Base-by-base conservation (phyloP, 23 tunicate genomes). In the Halocynthia aurantium region DNA sequence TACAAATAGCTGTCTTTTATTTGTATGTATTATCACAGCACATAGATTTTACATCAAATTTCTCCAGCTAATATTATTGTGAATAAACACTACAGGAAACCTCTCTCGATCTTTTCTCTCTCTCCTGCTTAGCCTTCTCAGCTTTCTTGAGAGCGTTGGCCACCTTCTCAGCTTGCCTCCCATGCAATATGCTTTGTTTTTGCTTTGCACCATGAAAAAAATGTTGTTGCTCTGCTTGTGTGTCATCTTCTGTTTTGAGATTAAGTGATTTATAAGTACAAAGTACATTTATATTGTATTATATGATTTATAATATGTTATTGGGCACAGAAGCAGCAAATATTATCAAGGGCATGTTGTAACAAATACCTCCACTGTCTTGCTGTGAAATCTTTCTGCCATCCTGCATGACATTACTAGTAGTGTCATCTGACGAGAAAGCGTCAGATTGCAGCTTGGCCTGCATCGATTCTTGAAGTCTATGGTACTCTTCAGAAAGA, bases 141-240 rank as follows among this genome's bases (percentile, higher is more conserved):
- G 99, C 96, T 64, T 96, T 96, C 77, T 91, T 84, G 51, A 89
- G 50, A 8, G 99, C 99, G 61, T 89, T 89, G 9, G 91, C 93
- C 6, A 92, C 98, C 70, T 83, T 86, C 51, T 92, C 98, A 10
- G 98, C 98, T 72, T 92, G 92, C 65, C 98, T 92, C 12, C 98
- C 98, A 10, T 86, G 91, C 53, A 92, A 70, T 50, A 76, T 78
- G 9, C 92, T 72, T 17, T 67, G 7, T 67, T 75, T 83, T 21
- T 74, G 62, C 57, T 80, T 92, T 67, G 78, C 78, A 13, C 78
- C 78, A 17, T 52, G 78, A 8, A 74, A 17, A 53, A 74, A 74
- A 1, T 52, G 8, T 31, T 74, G 78, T 17, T 74, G 78, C 22
- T 74, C 64, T n/a, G 54, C 78, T 8, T 54, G 78, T 7, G 56